Evolutionary conservation across 2,888 invertebrate genomes (phyloP).

Genomic region (Didymodactylos carnosus): DNA sequence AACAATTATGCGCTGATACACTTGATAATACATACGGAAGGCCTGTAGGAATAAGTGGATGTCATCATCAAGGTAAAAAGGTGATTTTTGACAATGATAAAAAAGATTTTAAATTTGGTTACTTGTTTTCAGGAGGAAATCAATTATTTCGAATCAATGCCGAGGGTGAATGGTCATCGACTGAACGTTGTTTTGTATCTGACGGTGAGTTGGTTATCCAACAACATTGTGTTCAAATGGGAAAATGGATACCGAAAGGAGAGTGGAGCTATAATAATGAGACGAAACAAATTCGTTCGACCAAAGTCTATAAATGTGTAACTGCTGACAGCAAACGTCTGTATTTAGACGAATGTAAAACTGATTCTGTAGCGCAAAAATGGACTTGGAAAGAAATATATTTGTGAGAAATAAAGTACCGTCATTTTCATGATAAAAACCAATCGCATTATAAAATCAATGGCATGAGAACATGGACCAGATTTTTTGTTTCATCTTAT

Average conservation of each 20-base stretch:
- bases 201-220: constrained; percentile 58
- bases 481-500: no score
- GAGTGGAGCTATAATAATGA: constrained; percentile 57
- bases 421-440: no score
- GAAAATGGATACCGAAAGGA: constrained; percentile 55
- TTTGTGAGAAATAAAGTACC: constrained; percentile 16
- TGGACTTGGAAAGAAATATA: constrained; percentile 60
- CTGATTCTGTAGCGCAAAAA: constrained; percentile 64
- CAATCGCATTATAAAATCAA: no score
- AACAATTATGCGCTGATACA: constrained; percentile 4
- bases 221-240: constrained; percentile 15
- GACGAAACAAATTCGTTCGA: constrained; percentile 19
- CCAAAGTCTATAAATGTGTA: constrained; percentile 22
- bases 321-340: constrained; percentile 40
- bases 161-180: constrained; percentile 77
- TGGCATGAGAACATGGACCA: no score
- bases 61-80: constrained; percentile 11
- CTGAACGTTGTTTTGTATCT: constrained; percentile 81
- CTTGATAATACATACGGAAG: constrained; percentile 3
- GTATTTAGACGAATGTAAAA: constrained; percentile 60
- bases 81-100: no score
- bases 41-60: constrained; percentile 5
- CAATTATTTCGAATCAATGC: constrained; percentile 46
- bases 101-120: no score
- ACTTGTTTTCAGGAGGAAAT: no score